Base-by-base conservation (phyloP, 2,797 vertebrate genomes). In the Ambastaia sidthimunki region DNA sequence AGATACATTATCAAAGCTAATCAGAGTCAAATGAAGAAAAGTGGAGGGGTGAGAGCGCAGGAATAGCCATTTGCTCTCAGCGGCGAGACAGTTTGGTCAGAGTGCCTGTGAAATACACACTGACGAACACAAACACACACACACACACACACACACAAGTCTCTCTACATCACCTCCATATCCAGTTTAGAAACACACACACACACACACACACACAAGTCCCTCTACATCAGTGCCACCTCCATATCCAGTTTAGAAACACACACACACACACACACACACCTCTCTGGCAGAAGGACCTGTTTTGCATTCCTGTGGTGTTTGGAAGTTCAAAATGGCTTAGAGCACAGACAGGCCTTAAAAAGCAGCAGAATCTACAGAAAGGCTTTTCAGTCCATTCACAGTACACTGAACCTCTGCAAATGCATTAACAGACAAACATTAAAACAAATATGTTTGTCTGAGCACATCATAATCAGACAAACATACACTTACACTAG, bases 11-110 rank as follows among this genome's bases (percentile, higher is more conserved):
- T 96, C 92, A 92, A 89, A 96, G 89, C 91, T 96, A 96, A 97
- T 95, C 94, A 94, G 93, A 95, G 93, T 93, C 93, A 95, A 95
- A 96, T 96, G 93, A 95, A 94, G 94, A 94, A 94, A 96, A 92
- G 92, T 92, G 95, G 92, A 92, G 91, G 91, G 94, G 94, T 94
- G 93, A 95, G 94, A 96, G 94, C 84, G 86, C 84, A 90, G 89
- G 93, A 95, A 96, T 95, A 94, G 91, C 90, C 92, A 78, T 95
- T 91, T 87, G 88, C 87, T 88, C 85, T 85, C 81, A 86, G 88
- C 90, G 71, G 23, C 48, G 78, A 85, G 79, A 76, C 67, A 31
- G 71, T 67, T 21, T 28, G 48, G 31, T 65, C 67, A 70, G 62
- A 34, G 31, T 11, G 55, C 75, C 83, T 31, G 28, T 59, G 44